phyloP scores from a whole-genome alignment of 1,140 invertebrate genomes.

The Littorina saxatilis region DNA sequence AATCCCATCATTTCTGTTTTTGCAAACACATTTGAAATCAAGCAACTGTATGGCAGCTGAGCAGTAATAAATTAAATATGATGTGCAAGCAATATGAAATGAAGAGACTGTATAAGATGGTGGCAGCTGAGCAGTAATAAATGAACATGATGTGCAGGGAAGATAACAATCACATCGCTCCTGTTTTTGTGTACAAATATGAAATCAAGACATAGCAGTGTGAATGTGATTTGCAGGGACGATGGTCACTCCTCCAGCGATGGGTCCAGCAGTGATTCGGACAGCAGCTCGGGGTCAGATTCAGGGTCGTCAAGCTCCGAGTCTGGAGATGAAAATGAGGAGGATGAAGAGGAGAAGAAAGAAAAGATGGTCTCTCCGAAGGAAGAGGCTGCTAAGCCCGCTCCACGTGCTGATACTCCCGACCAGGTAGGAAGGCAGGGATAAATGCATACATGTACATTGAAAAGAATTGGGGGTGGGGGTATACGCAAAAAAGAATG shows the following conservation, averaged over 20 bases:
- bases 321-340: background rate
- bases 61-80: too few relatives aligned
- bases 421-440: background rate
- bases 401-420: background rate
- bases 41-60: too few relatives aligned
- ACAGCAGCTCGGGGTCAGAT: slow-evolving; percentile 25
- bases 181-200: too few relatives aligned
- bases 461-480: too few relatives aligned
- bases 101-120: too few relatives aligned
- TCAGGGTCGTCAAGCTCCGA: slow-evolving; percentile 22
- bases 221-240: background rate
- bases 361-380: background rate
- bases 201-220: background rate
- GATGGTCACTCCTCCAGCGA: slow-evolving; percentile 1
- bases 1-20: too few relatives aligned
- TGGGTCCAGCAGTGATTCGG: slow-evolving; percentile 17
- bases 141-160: background rate
- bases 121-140: background rate
- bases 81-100: too few relatives aligned
- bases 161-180: background rate
- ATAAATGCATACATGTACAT: too few relatives aligned
- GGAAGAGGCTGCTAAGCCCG: background rate
- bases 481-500: too few relatives aligned
- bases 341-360: background rate
- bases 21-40: too few relatives aligned